phyloP scores from a whole-genome alignment of 2,113 vertebrate genomes.

The Ivindomyrus marchei region DNA sequence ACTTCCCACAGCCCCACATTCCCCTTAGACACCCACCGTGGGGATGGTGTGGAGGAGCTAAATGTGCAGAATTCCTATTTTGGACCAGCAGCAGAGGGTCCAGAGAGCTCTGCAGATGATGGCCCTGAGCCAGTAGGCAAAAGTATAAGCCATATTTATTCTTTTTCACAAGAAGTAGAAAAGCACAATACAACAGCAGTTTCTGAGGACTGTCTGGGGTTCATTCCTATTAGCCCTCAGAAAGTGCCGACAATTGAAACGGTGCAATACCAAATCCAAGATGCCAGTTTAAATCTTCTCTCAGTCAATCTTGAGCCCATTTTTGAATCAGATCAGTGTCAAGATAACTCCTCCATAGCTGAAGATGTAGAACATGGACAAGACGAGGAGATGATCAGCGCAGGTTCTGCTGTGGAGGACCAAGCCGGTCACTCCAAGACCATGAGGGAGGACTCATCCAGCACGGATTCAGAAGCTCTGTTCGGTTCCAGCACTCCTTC shows the following conservation, averaged over 20 bases:
- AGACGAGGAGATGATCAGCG: not conserved
- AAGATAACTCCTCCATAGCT: constrained; percentile 22
- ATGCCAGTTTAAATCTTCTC: constrained; percentile 27
- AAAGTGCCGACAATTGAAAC: constrained; percentile 16
- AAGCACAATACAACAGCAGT: constrained; percentile 7
- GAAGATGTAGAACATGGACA: constrained; percentile 15
- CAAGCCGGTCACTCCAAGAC: not conserved
- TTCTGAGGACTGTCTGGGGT: constrained; percentile 1
- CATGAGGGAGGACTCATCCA: not conserved
- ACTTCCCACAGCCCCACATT: not conserved
- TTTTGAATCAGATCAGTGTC: constrained; percentile 36
- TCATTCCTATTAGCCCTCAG: not conserved
- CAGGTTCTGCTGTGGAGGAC: constrained; percentile 24
- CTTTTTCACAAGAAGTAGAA: constrained; percentile 11
- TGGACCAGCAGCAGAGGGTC: not conserved
- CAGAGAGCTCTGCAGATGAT: constrained; percentile 15
- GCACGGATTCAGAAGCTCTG: constrained; percentile 29
- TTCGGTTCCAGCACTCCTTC: constrained; percentile 26
- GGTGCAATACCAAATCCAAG: constrained; percentile 20
- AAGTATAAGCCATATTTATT: constrained; percentile 18
- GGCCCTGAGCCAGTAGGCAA: not conserved
- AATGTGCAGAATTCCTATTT: not conserved
- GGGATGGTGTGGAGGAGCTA: not conserved
- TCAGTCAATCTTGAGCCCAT: constrained; percentile 44
- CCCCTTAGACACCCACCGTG: constrained; percentile 9